Conservation (phyloP, 2,888 invertebrate species). For the Eupsilia transversa region DNA sequence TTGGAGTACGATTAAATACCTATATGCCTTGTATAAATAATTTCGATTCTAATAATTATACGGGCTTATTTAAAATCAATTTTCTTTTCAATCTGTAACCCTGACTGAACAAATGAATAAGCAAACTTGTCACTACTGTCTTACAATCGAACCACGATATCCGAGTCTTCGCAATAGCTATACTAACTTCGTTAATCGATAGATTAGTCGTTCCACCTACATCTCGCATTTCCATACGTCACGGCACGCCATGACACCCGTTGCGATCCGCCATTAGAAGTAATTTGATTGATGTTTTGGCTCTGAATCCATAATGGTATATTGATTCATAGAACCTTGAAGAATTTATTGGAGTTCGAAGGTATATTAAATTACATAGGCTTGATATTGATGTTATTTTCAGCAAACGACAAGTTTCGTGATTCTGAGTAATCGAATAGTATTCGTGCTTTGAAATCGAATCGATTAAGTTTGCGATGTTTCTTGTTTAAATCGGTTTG, state of each 20-base stretch:
- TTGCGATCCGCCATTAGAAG: slow-evolving; percentile 57
- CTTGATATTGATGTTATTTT: slow-evolving; percentile 12
- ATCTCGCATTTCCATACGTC: slow-evolving; percentile 60
- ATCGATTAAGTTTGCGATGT: slow-evolving; percentile 15
- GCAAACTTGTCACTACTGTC: neutral
- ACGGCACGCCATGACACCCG: slow-evolving; percentile 55
- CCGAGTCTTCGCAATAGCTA: neutral
- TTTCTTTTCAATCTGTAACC: neutral
- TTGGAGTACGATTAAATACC: neutral
- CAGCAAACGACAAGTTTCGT: slow-evolving; percentile 30
- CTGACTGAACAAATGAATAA: neutral
- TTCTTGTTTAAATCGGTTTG: slow-evolving; percentile 3
- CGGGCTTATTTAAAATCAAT: neutral
- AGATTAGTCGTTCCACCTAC: slow-evolving; percentile 46
- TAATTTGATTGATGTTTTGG: slow-evolving; percentile 69
- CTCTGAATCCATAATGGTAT: slow-evolving; percentile 59
- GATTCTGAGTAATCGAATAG: slow-evolving; percentile 40
- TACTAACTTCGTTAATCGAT: slow-evolving; percentile 23
- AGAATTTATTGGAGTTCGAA: slow-evolving; percentile 40
- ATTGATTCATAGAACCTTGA: slow-evolving; percentile 60
- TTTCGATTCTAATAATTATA: too few species aligned
- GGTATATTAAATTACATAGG: slow-evolving; percentile 45
- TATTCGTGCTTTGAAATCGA: slow-evolving; percentile 20
- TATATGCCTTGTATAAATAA: neutral
- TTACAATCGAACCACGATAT: slow-evolving; percentile 5